Evolutionary conservation across 2,888 invertebrate species (phyloP), one percentile per base, ranked within the genome.

Genomic region (Hemicrepidius hirtus): DNA sequence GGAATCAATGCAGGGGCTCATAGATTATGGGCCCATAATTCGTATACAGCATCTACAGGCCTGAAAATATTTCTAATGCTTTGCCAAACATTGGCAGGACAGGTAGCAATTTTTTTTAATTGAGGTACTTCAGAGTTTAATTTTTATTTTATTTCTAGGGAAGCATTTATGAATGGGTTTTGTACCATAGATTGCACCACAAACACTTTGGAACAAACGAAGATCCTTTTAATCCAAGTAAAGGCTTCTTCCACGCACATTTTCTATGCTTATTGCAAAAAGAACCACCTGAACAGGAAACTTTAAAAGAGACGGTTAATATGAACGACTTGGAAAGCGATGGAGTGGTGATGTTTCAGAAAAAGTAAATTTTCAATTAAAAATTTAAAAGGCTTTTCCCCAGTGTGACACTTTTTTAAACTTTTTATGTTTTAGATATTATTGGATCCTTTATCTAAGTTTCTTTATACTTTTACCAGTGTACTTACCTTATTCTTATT

Each of bases 1-100:
- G 97, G 97, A 1, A 91, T 95, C 24, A 97, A 97, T 0, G 94
- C 95, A 0, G 98, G 98, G 0, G 94, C 96, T 0, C 99, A 99
- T 85, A 89, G 98, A 76, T 87, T 98, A 37, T 99, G 98, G 98
- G 92, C 97, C 0, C 99, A 99, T 85, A 87, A 89, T 59, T 89
- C 95, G 0, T 99, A 95, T 85, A 91, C 92, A 80, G 98, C 97
- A 0, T 90, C 87, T 70, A 87, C 89, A 3, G 89, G 92, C 0
- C 85, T 97, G 0, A 90, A 92, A 78, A 84, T 95, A n/a, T 87
- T 94, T 20, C 89, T 99, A 0, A 93, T 95, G 89, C 74, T 96
- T 3, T 92, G 92, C 76, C 96, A 98, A 83, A 95, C 96, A 0
- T 84, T 97, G 71, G 93, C 94, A n/a, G 95, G 96, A 76, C 94